phyloP scores from a whole-genome alignment of 2,888 invertebrate genomes.

The Dryococelus australis region DNA sequence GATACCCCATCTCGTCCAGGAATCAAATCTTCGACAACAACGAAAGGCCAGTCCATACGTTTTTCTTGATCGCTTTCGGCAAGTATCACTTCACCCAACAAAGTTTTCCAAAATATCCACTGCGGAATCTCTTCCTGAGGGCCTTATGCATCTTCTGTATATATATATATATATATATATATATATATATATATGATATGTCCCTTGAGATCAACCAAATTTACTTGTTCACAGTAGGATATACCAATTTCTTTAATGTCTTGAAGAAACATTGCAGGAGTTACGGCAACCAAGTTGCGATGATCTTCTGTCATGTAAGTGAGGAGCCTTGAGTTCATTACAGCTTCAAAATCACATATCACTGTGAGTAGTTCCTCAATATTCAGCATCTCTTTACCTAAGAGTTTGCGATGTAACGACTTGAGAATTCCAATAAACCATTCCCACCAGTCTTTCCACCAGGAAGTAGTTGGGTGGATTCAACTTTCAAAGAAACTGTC shows the following conservation, averaged over 20 bases:
- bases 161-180: too few relatives aligned
- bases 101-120: not conserved
- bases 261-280: not conserved
- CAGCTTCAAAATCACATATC: conserved; percentile 52
- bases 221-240: not conserved
- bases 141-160: not conserved
- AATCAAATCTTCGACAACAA: too few relatives aligned
- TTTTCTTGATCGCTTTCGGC: too few relatives aligned
- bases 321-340: conserved; percentile 54
- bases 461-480: conserved; percentile 56
- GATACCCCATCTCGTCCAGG: too few relatives aligned
- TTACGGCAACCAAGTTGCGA: conserved; percentile 39
- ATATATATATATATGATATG: too few relatives aligned
- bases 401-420: conserved; percentile 52
- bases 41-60: too few relatives aligned
- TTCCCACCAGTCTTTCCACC: conserved; percentile 60
- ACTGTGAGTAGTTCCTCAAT: conserved; percentile 52
- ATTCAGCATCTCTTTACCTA: conserved; percentile 53
- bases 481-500: conserved; percentile 47
- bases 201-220: not conserved
- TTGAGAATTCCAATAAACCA: conserved; percentile 56
- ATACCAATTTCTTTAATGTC: not conserved
- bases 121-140: not conserved
- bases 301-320: conserved; percentile 50
- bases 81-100: too few relatives aligned